phyloP scores from a whole-genome alignment of 1,140 invertebrate species.

The Arctopsyche grandis region DNA sequence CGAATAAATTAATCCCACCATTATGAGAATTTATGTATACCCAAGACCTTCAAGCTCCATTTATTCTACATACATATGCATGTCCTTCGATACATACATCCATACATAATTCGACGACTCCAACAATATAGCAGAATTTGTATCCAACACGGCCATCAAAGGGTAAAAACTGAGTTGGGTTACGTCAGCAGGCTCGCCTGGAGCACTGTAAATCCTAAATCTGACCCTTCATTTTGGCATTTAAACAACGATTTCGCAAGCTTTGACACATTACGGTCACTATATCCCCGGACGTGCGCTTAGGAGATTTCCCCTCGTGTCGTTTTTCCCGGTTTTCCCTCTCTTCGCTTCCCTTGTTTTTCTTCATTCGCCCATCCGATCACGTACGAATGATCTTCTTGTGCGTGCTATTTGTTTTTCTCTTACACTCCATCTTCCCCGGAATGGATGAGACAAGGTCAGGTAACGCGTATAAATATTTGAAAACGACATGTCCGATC shows the following conservation, averaged over 20 bases:
- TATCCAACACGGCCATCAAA: too few species aligned
- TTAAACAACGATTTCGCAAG: not conserved
- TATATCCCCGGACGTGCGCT: not conserved
- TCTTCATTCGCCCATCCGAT: not conserved
- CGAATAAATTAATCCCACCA: too few species aligned
- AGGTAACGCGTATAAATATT: constrained; percentile 7
- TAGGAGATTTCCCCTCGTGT: not conserved
- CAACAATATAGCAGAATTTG: too few species aligned
- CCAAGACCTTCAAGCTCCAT: too few species aligned
- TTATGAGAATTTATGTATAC: too few species aligned
- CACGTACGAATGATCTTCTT: not conserved
- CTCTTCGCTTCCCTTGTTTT: not conserved
- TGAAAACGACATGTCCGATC: not conserved
- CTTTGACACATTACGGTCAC: not conserved
- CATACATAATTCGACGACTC: too few species aligned
- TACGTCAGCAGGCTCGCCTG: too few species aligned
- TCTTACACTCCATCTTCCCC: not conserved
- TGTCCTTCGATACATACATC: too few species aligned
- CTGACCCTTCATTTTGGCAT: not conserved
- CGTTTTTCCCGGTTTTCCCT: not conserved
- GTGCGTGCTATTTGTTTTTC: not conserved
- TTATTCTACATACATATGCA: too few species aligned
- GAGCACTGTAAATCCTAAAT: too few species aligned
- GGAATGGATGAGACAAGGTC: not conserved
- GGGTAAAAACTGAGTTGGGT: too few species aligned